These are phyloP conservation scores for Bellardia bayeri DNA, from an alignment of 2,888 invertebrate species.

Conservation along the genomic window DNA sequence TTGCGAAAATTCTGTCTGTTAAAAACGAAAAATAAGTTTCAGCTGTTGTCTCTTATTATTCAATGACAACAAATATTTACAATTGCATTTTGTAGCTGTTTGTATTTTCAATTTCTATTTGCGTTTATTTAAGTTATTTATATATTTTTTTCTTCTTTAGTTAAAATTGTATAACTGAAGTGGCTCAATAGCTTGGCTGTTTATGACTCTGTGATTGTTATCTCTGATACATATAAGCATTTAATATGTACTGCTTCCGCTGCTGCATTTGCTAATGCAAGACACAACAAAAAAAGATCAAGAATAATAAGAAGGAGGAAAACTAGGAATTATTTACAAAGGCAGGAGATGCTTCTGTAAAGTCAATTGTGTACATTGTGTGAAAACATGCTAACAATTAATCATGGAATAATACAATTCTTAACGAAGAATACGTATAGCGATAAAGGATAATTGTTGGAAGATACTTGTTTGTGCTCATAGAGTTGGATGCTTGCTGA, in stretches of 20 bases:
- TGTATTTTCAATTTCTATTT: constrained; percentile 36
- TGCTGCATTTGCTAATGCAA: not conserved
- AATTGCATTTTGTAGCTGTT: constrained; percentile 17
- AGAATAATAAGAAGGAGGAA: not conserved
- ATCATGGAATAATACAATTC: constrained; percentile 55
- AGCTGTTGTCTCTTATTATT: constrained; percentile 1
- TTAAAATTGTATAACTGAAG: constrained; percentile 2
- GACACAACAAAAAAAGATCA: not conserved
- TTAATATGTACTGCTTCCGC: not conserved
- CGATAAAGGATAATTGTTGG: constrained; percentile 31
- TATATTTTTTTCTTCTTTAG: constrained; percentile 15
- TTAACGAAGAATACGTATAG: constrained; percentile 7
- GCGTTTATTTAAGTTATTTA: constrained; percentile 24
- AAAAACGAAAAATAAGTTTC: constrained; percentile 10
- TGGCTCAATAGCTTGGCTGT: constrained; percentile 8
- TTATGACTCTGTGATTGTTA: constrained; percentile 25
- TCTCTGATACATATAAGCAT: constrained; percentile 22
- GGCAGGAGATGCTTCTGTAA: constrained; percentile 31
- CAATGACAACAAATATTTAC: constrained; percentile 34
- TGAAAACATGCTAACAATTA: constrained; percentile 62
- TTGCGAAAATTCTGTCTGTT: not conserved
- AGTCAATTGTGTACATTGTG: constrained; percentile 60
- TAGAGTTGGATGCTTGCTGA: constrained; percentile 4
- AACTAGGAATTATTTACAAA: not conserved
- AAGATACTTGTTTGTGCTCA: not conserved